Percentiles rank a stretch among this genome's conserved stretches.
Conservation (phyloP, 2,888 invertebrate genomes). For the Tipula lateralis region DNA sequence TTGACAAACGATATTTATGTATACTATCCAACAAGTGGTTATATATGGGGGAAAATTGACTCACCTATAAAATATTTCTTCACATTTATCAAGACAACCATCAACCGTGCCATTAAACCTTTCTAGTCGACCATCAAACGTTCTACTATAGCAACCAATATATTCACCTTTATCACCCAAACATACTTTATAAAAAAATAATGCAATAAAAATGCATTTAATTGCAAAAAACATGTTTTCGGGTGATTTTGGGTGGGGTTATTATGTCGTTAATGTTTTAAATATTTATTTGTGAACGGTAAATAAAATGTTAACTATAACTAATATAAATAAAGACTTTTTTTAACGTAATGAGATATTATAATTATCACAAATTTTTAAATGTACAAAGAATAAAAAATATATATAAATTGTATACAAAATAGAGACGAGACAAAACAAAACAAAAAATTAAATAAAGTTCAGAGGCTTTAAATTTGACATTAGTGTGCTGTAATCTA, state of each 20-base stretch:
- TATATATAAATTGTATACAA: background rate
- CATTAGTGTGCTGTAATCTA: too few relatives aligned
- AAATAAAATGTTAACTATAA: background rate
- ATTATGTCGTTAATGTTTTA: background rate
- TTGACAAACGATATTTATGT: background rate
- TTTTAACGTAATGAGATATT: background rate
- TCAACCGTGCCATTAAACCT: background rate
- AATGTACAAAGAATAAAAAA: background rate
- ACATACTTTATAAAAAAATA: background rate
- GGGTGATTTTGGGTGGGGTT: constrained; percentile 3
- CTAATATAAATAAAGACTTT: background rate
- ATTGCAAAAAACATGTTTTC: background rate
- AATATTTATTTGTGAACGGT: too few relatives aligned
- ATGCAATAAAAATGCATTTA: background rate
- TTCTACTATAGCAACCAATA: constrained; percentile 20
- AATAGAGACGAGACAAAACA: too few relatives aligned
- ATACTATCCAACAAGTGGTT: background rate
- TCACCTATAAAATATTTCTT: constrained; percentile 25
- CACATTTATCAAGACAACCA: constrained; percentile 19
- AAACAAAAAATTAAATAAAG: too few relatives aligned
- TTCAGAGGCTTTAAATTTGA: too few relatives aligned
- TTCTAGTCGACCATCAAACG: background rate
- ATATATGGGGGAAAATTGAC: background rate
- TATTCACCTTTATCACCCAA: background rate
- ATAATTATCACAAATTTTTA: background rate